Evolutionary conservation across 2,113 vertebrate genomes (phyloP).

Genomic region (Planiliza haematocheilus): DNA sequence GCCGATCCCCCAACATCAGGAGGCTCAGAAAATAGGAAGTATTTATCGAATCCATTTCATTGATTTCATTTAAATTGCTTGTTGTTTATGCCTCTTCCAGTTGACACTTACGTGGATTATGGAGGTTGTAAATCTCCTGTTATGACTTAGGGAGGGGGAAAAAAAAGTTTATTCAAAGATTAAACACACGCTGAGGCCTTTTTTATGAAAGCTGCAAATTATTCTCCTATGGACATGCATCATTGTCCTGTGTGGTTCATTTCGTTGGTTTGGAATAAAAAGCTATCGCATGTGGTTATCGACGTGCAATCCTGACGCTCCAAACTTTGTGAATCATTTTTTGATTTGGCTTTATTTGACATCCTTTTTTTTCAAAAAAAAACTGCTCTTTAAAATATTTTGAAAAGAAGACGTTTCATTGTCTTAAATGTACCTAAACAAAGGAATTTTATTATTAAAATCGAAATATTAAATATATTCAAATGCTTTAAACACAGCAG

Average conservation of each 20-base stretch:
- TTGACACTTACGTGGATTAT: conserved; percentile 53
- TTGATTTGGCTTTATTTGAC: conserved; percentile 20
- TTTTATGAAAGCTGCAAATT: conserved; percentile 42
- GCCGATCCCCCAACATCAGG: conserved; percentile 36
- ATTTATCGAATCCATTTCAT: conserved; percentile 70
- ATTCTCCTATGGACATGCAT: conserved; percentile 9
- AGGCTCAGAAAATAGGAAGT: conserved; percentile 49
- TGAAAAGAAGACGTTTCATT: background rate
- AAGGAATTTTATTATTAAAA: background rate
- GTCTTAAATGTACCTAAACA: conserved; percentile 13
- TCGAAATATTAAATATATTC: background rate
- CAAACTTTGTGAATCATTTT: conserved; percentile 20
- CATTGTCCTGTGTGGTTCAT: conserved; percentile 13
- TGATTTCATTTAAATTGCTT: conserved; percentile 66
- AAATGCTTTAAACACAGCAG: background rate
- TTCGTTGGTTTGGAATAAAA: conserved; percentile 43
- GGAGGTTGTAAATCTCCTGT: conserved; percentile 39
- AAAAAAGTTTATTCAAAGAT: conserved; percentile 34
- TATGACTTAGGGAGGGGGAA: background rate
- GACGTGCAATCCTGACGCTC: conserved; percentile 9
- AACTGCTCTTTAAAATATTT: conserved; percentile 9
- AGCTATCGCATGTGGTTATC: background rate
- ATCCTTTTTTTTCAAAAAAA: background rate
- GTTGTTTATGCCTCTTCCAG: conserved; percentile 48
- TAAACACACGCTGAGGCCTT: conserved; percentile 59